phyloP scores from a whole-genome alignment of 1,140 invertebrate species.

The Lordiphosa collinella region DNA sequence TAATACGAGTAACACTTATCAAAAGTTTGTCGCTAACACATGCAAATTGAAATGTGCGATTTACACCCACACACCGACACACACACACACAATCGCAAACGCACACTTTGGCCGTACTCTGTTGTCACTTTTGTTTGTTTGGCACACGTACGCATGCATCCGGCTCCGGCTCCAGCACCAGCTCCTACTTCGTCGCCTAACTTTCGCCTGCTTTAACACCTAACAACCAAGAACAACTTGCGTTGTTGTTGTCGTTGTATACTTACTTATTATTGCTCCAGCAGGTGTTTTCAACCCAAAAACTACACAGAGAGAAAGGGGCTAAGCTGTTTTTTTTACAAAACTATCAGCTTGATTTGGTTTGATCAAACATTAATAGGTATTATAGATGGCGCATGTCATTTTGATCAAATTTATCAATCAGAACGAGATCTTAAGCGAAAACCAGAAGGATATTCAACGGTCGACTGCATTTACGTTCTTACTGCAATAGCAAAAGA shows the following conservation, averaged over 20 bases:
- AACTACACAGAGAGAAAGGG: not conserved
- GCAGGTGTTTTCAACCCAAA: slow-evolving; percentile 53
- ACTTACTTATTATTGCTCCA: slow-evolving; percentile 66
- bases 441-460: too few relatives aligned
- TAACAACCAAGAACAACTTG: slow-evolving; percentile 65
- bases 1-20: slow-evolving; percentile 74
- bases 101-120: slow-evolving; percentile 40
- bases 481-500: too few relatives aligned
- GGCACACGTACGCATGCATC: slow-evolving; percentile 58
- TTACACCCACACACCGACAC: slow-evolving; percentile 33
- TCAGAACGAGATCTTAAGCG: too few relatives aligned
- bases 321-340: slow-evolving; percentile 19
- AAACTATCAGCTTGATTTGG: too few relatives aligned
- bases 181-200: slow-evolving; percentile 43
- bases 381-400: too few relatives aligned
- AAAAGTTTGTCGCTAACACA: slow-evolving; percentile 75
- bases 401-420: too few relatives aligned
- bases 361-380: too few relatives aligned
- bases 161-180: not conserved
- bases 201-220: slow-evolving; percentile 73
- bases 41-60: slow-evolving; percentile 75
- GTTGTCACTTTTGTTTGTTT: slow-evolving; percentile 48
- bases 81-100: slow-evolving; percentile 26
- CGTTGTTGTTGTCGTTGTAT: slow-evolving; percentile 30
- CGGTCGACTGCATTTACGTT: too few relatives aligned